Evolutionary conservation across 1,140 invertebrate species (phyloP).

Genomic region (Drosophila aff.): DNA sequence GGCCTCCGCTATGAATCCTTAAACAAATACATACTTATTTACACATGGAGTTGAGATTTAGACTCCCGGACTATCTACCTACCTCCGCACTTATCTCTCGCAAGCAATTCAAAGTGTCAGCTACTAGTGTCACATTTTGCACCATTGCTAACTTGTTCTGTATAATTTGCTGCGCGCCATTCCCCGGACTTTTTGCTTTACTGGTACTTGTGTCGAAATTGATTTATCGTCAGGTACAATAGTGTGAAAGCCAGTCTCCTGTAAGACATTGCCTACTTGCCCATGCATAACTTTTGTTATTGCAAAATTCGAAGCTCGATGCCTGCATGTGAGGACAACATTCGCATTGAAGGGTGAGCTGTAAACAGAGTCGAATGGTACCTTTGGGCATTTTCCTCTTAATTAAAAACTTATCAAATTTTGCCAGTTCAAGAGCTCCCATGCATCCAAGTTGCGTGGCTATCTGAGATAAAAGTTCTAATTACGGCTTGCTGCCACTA

Average conservation of each 20-base stretch:
- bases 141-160: constrained; percentile 45
- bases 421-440: neutral
- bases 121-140: constrained; percentile 1
- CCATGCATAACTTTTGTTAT: neutral
- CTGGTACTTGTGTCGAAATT: neutral
- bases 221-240: neutral
- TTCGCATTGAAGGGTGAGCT: neutral
- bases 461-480: constrained; percentile 5
- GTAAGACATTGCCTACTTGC: neutral
- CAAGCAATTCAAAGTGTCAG: constrained; percentile 37
- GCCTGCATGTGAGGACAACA: neutral
- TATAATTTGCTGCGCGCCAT: constrained; percentile 41
- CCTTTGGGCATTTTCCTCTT: neutral
- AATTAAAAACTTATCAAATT: constrained; percentile 31
- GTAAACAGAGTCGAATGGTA: neutral
- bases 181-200: neutral
- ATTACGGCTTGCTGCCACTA: constrained; percentile 2
- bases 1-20: constrained; percentile 51
- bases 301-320: neutral
- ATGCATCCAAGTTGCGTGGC: neutral
- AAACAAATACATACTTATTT: constrained; percentile 46
- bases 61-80: too few species aligned
- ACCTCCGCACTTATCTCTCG: too few species aligned
- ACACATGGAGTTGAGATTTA: constrained; percentile 35
- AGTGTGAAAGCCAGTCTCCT: neutral